Evolutionary conservation across 2,888 invertebrate species (phyloP).

Genomic region (Drosophila nr. medialis): DNA sequence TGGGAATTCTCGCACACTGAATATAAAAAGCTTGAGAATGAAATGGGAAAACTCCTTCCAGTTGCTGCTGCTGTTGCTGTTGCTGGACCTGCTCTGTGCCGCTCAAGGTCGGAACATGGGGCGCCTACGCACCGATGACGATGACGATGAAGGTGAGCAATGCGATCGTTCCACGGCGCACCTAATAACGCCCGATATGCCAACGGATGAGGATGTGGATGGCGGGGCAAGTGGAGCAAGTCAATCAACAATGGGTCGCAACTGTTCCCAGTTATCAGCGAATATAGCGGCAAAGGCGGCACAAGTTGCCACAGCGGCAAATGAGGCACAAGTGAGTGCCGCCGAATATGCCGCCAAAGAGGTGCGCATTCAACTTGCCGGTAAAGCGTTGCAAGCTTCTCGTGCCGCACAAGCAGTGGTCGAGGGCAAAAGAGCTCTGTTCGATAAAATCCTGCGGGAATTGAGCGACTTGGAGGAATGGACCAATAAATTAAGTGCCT

Average conservation of each 20-base stretch:
- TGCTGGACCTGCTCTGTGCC: background rate
- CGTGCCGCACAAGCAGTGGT: slow-evolving; percentile 89
- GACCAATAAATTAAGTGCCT: background rate
- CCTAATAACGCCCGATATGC: background rate
- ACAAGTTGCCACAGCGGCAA: slow-evolving; percentile 87
- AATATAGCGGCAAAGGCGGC: slow-evolving; percentile 22
- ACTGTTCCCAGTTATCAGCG: slow-evolving; percentile 15
- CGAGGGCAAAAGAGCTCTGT: slow-evolving; percentile 87
- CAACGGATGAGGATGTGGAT: background rate
- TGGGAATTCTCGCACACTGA: background rate
- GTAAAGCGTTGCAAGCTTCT: slow-evolving; percentile 89
- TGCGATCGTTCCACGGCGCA: background rate
- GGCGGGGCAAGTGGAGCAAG: background rate
- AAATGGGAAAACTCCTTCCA: background rate
- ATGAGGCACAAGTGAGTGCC: slow-evolving; percentile 90
- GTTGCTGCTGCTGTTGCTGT: background rate
- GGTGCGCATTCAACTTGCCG: slow-evolving; percentile 89
- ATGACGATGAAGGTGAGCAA: background rate
- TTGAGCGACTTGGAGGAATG: background rate
- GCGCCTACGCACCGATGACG: background rate
- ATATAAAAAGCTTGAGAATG: background rate
- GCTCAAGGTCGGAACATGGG: background rate
- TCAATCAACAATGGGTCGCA: background rate
- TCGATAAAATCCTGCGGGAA: slow-evolving; percentile 3
- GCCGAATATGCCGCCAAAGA: slow-evolving; percentile 90